Conservation (phyloP, 2,797 vertebrate genomes). For the Halcyon smyrnensis region DNA sequence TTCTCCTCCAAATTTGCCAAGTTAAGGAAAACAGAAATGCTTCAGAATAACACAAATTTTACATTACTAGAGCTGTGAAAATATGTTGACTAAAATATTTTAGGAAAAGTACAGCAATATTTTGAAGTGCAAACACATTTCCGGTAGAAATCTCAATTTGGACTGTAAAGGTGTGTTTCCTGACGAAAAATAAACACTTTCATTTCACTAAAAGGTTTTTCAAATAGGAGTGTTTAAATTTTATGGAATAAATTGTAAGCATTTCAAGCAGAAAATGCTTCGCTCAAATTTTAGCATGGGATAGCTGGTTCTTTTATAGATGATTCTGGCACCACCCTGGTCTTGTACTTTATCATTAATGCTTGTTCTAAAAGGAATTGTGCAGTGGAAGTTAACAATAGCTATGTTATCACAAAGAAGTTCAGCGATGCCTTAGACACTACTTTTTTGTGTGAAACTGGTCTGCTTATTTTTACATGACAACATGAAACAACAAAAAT, state of each 20-base stretch:
- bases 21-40: neutral
- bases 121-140: neutral
- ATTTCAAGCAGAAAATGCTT: neutral
- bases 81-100: neutral
- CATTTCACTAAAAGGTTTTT: neutral
- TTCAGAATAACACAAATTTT: neutral
- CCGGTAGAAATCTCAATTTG: neutral
- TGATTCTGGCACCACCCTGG: neutral
- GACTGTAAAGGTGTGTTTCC: neutral
- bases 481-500: rapidly evolving
- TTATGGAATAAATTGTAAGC: neutral
- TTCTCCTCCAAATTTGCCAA: neutral
- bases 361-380: neutral
- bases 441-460: neutral
- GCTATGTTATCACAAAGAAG: neutral
- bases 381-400: neutral
- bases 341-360: neutral
- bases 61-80: neutral
- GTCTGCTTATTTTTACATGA: neutral
- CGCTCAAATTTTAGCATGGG: neutral
- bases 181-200: neutral
- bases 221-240: neutral
- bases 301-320: neutral
- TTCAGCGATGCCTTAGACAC: neutral
- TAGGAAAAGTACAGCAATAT: neutral